Evolutionary conservation across 2,113 vertebrate genomes (phyloP).

Genomic region (Alligator sinensis): DNA sequence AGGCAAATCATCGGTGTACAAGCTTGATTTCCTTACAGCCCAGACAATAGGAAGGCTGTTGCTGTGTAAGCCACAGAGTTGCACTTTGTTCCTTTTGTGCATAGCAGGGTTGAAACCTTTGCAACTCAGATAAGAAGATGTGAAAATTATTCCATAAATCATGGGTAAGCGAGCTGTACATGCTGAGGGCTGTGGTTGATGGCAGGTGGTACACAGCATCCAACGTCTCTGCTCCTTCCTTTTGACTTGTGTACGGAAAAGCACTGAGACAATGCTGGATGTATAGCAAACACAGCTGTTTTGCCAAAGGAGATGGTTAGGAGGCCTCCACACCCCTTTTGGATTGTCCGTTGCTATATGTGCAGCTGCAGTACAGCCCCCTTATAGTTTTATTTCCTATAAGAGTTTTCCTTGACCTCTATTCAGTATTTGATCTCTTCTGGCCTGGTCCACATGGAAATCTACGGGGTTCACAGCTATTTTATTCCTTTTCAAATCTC

Average conservation of each 20-base stretch:
- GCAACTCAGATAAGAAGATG: not conserved
- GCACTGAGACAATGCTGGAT: not conserved
- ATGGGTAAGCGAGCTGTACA: not conserved
- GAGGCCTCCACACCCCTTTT: not conserved
- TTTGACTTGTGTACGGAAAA: not conserved
- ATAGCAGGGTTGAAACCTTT: accelerated
- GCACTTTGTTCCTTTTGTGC: not conserved
- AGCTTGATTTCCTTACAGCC: not conserved
- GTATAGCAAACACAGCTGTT: not conserved
- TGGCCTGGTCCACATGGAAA: too few relatives aligned
- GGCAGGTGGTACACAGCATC: not conserved
- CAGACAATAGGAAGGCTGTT: not conserved
- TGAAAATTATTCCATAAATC: not conserved
- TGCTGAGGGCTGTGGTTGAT: not conserved
- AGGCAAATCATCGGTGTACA: not conserved
- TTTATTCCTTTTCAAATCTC: too few relatives aligned
- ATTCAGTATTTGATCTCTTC: too few relatives aligned
- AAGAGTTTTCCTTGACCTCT: not conserved
- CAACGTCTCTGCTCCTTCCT: not conserved
- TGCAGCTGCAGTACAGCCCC: not conserved
- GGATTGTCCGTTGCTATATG: not conserved
- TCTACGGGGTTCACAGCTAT: too few relatives aligned
- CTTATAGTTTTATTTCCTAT: too few relatives aligned
- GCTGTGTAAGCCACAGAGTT: not conserved
- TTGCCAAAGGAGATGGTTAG: not conserved